phyloP scores from a whole-genome alignment of 1,140 invertebrate species.

The Ceratosolen solmsi region DNA sequence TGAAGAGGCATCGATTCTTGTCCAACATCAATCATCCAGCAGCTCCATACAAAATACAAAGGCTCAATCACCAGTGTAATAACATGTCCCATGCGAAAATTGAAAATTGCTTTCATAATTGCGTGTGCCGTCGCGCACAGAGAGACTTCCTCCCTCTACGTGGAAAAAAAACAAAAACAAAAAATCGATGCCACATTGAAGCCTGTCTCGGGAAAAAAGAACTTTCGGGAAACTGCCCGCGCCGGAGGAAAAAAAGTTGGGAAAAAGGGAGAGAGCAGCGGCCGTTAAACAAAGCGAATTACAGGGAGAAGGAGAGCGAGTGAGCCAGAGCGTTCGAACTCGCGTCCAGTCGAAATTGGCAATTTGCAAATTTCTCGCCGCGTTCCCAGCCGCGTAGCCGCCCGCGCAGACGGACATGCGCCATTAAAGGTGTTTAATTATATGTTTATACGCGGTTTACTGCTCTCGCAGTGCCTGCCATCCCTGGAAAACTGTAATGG shows the following conservation, averaged over 20 bases:
- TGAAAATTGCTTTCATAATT: conserved; percentile 28
- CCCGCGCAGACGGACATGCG: conserved; percentile 12
- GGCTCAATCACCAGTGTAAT: not conserved
- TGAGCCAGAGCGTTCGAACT: not conserved
- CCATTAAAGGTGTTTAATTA: conserved; percentile 60
- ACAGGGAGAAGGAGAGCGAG: not conserved
- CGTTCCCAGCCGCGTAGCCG: not conserved
- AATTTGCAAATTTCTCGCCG: conserved; percentile 32
- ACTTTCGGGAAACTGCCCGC: not conserved
- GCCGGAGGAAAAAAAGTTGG: not conserved
- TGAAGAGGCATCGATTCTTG: not conserved
- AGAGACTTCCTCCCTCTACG: not conserved
- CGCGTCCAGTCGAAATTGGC: conserved; percentile 21
- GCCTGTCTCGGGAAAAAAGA: too few relatives aligned
- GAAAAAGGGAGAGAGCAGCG: too few relatives aligned
- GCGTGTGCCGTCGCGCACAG: not conserved
- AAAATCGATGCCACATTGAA: too few relatives aligned
- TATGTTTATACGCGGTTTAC: conserved; percentile 59
- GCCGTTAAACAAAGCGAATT: conserved; percentile 6
- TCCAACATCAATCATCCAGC: not conserved
- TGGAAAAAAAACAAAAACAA: not conserved
- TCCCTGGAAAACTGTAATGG: not conserved
- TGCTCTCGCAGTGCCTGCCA: conserved; percentile 13
- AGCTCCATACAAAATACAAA: not conserved
- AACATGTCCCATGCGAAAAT: conserved; percentile 2